phyloP scores from a whole-genome alignment of 2,888 invertebrate genomes.

The Halocaridina rubra region DNA sequence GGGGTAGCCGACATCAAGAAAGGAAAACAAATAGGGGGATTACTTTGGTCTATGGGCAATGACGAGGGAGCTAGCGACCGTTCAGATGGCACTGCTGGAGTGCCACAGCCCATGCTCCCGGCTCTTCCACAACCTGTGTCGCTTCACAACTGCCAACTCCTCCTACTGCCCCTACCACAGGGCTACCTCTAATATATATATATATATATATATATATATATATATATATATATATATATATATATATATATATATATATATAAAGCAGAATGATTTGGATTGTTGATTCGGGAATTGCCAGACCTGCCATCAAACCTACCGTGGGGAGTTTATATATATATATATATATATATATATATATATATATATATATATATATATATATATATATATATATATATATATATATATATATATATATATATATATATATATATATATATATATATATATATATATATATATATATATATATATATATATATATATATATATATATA shows the following conservation, averaged over 20 bases:
- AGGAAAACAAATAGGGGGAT: too few relatives aligned
- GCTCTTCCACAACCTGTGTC: neutral
- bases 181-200: neutral
- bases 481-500: slow-evolving; percentile 1
- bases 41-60: too few relatives aligned
- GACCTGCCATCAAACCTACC: neutral
- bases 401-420: neutral
- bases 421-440: slow-evolving; percentile 5
- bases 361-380: slow-evolving; percentile 5
- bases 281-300: neutral
- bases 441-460: slow-evolving; percentile 1
- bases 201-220: neutral
- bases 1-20: too few relatives aligned
- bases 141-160: neutral
- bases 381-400: neutral
- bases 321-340: neutral
- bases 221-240: slow-evolving; percentile 3
- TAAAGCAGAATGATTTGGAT: neutral
- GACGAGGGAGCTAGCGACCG: too few relatives aligned
- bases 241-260: slow-evolving; percentile 1
- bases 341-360: slow-evolving; percentile 8
- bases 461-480: slow-evolving; percentile 4
- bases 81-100: neutral
- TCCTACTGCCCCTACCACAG: neutral
- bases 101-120: neutral